Conservation (phyloP, 2,797 vertebrate genomes). For the Leptoclinus maculatus region DNA sequence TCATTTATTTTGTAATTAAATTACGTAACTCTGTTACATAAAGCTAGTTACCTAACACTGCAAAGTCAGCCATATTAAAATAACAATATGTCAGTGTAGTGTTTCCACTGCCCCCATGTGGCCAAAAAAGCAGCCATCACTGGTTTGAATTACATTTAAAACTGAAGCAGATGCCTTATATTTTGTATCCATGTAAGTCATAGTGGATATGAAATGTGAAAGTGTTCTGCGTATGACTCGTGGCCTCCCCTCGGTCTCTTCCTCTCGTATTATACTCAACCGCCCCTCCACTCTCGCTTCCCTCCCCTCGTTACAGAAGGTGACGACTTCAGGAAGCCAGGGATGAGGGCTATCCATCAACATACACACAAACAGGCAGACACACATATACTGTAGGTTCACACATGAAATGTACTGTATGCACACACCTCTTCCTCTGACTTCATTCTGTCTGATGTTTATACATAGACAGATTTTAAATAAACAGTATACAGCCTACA, state of each 20-base stretch:
- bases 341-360: neutral
- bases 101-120: neutral
- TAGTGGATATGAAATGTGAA: neutral
- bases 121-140: neutral
- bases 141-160: neutral
- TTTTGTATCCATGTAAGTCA: neutral
- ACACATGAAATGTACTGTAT: neutral
- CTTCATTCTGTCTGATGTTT: too few species aligned
- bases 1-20: too few species aligned
- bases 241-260: neutral
- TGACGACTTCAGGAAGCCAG: neutral
- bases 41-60: too few species aligned
- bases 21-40: too few species aligned
- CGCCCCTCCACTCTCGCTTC: neutral
- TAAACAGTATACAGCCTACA: neutral
- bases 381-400: neutral
- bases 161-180: neutral
- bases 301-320: neutral
- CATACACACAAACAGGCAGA: too few species aligned
- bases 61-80: too few species aligned
- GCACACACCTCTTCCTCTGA: too few species aligned
- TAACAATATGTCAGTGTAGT: neutral
- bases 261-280: neutral
- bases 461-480: neutral
- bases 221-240: neutral